Base-by-base conservation (phyloP, 2,797 vertebrate genomes). In the Pseudochirops cupreus region DNA sequence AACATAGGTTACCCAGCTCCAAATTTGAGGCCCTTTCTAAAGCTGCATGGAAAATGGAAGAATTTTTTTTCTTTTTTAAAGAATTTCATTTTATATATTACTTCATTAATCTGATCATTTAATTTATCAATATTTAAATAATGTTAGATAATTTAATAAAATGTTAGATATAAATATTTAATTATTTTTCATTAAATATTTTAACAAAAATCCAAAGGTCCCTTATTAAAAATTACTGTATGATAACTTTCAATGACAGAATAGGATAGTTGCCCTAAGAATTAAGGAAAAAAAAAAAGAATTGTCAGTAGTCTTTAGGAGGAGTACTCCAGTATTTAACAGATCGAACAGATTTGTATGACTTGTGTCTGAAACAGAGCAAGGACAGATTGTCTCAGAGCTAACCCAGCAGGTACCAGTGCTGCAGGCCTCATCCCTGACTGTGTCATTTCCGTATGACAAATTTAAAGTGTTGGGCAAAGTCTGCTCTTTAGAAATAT, bases 371-470 rank as follows among this genome's bases (percentile, higher is more conserved):
- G 89, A 91, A 90, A 52, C 57, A 31, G 89, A 92, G 16, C 92
- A 91, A 95, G 96, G 92, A 96, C 29, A 93, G 31, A 92, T 28
- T 93, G 82, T 97, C 52, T n/a, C 96, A 56, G 82, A 94, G 58
- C 90, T 92, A 92, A 52, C 56, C 87, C 92, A 93, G 56, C 89
- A 18, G 59, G 59, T 87, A 26, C 74, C 21, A 46, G 39, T 95
- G 90, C 4, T 53, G 94, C 6, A 93, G 94, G 33, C 95, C 95
- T 54, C 26, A 94, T 93, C 95, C 92, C 96, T 93, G 57, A 9
- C 67, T 10, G 0, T 93, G 14, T 82, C 91, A 56, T 94, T 96
- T 92, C 31, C 91, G 53, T 92, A 91, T 82, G 90, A 92, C 87
- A 93, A 39, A 93, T 26, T 54, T 58, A 55, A 94, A 16, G 0